Conservation (phyloP, 2,113 vertebrate species). For the Indicator indicator region DNA sequence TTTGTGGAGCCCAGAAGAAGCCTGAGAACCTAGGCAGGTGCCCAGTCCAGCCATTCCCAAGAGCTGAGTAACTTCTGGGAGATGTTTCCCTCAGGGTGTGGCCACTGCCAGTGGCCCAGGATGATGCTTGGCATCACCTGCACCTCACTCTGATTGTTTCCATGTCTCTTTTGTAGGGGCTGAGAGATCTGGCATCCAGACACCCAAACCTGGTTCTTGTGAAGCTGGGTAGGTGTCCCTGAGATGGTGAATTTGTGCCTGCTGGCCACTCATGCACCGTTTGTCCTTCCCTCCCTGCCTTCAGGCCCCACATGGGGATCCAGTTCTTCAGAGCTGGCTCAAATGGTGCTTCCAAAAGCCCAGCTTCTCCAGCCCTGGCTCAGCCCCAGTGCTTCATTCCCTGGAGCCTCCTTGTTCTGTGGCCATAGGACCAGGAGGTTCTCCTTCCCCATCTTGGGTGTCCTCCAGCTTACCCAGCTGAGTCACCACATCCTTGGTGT, state of each 20-base stretch:
- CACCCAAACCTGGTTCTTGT: constrained; percentile 54
- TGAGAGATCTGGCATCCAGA: constrained; percentile 57
- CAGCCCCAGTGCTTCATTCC: not conserved
- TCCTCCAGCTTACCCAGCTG: not conserved
- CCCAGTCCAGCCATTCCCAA: not conserved
- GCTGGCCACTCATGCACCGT: not conserved
- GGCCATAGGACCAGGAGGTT: not conserved
- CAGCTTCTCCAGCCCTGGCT: not conserved
- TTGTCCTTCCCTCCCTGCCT: not conserved
- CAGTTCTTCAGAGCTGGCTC: not conserved
- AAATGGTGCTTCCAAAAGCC: not conserved
- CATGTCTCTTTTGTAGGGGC: constrained; percentile 29
- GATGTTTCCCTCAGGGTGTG: not conserved
- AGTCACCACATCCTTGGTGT: not conserved
- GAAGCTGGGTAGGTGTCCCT: constrained; percentile 53
- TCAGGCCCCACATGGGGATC: not conserved
- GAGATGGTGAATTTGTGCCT: not conserved
- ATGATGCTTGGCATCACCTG: not conserved
- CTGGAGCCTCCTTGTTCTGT: not conserved
- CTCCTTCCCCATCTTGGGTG: not conserved
- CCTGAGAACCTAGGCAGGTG: not conserved
- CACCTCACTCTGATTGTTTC: not conserved
- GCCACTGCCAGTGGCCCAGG: not conserved
- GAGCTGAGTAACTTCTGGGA: not conserved
- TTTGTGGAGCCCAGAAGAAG: not conserved